Evolutionary conservation across 2,113 vertebrate genomes (phyloP).

Genomic region (cattle (Bos taurus)): DNA sequence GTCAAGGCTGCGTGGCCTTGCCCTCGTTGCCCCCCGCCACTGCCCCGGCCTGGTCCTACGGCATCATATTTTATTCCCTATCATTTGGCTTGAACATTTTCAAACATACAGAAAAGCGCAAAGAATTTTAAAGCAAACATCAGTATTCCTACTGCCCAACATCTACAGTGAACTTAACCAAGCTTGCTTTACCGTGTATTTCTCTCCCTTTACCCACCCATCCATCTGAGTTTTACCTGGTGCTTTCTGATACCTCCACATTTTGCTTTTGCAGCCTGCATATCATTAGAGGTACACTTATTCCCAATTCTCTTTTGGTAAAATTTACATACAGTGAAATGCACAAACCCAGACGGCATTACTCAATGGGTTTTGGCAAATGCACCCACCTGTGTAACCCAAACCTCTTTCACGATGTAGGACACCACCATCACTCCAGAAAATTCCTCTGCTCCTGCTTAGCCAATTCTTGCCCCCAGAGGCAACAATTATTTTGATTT

Average conservation of each 20-base stretch:
- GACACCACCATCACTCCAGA: background rate
- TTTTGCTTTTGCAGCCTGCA: background rate
- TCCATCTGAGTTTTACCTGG: fast-evolving
- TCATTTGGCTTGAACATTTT: background rate
- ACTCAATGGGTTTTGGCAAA: background rate
- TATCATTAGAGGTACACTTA: too few relatives aligned
- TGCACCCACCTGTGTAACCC: fast-evolving
- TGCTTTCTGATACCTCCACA: fast-evolving
- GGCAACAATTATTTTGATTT: background rate
- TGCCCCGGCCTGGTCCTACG: fast-evolving
- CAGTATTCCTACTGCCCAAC: fast-evolving
- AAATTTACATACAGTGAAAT: background rate
- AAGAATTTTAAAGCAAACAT: background rate
- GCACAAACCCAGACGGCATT: background rate
- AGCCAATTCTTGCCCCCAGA: background rate
- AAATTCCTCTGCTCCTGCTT: background rate
- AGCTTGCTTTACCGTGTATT: fast-evolving
- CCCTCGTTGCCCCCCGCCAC: background rate
- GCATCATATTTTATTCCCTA: background rate
- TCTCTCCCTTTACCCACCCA: fast-evolving
- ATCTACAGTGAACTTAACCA: fast-evolving
- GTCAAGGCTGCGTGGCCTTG: background rate
- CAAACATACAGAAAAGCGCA: background rate
- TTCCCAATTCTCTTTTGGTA: background rate
- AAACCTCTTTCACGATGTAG: fast-evolving